Percentiles rank a stretch among this genome's conserved stretches.
Evolutionary conservation across 1,140 invertebrate genomes (phyloP).

Genomic region (Drosophila dunni): DNA sequence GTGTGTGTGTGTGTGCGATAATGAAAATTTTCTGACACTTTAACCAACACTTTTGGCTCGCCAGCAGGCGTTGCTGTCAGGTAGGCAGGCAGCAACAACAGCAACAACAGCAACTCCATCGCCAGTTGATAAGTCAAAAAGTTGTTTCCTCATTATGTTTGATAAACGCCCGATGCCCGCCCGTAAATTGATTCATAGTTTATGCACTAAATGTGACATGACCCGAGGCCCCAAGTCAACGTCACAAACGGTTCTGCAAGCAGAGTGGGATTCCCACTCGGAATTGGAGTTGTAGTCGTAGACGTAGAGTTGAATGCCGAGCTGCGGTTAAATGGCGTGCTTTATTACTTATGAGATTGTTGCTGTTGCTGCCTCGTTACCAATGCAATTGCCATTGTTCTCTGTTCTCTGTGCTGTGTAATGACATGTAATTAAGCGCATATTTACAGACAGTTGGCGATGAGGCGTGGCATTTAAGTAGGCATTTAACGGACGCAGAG

Average conservation of each 20-base stretch:
- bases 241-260: no score
- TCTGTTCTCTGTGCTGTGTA: conserved; percentile 55
- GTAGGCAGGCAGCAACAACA: conserved; percentile 41
- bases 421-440: conserved; percentile 82
- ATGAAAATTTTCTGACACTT: conserved; percentile 82
- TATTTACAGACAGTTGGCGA: conserved; percentile 75
- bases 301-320: conserved; percentile 37
- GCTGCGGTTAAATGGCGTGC: conserved; percentile 64
- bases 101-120: conserved; percentile 13
- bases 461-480: conserved; percentile 66
- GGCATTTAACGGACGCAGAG: conserved; percentile 74
- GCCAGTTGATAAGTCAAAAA: conserved; percentile 76
- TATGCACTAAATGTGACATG: conserved; percentile 76
- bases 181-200: conserved; percentile 78
- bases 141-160: conserved; percentile 81
- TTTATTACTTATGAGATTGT: conserved; percentile 77
- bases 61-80: conserved; percentile 58
- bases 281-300: not conserved
- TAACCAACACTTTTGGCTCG: conserved; percentile 79
- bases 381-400: conserved; percentile 27
- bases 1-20: conserved; percentile 59
- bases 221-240: conserved; percentile 16
- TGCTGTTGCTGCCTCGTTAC: conserved; percentile 43
- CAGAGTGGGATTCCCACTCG: not conserved
- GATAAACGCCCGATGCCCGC: conserved; percentile 73